A percentile compares a stretch with the other conserved stretches of the same genome.
Evolutionary conservation across 2,888 invertebrate genomes (phyloP).

Genomic region (Brachypterus glaber): DNA sequence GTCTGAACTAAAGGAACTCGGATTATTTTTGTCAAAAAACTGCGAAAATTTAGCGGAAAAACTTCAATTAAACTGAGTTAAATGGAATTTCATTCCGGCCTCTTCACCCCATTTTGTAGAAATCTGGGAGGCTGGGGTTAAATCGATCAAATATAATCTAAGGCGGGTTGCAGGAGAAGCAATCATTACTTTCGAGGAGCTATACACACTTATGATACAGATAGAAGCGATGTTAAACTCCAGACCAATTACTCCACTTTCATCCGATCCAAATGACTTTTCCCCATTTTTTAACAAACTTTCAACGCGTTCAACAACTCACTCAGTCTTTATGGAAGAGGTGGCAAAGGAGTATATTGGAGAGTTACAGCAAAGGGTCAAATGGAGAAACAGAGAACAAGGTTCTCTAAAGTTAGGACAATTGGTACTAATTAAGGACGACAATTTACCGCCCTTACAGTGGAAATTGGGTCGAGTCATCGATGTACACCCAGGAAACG

Average conservation of each 20-base stretch:
- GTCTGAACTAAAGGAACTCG: too few species aligned
- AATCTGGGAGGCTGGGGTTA: constrained; percentile 19
- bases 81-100: constrained; percentile 24
- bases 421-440: neutral
- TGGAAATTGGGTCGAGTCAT: neutral
- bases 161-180: constrained; percentile 12
- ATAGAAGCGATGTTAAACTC: constrained; percentile 7
- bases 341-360: constrained; percentile 7
- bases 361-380: constrained; percentile 4
- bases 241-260: neutral
- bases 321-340: constrained; percentile 7
- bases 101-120: constrained; percentile 21
- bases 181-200: constrained; percentile 10
- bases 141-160: constrained; percentile 11
- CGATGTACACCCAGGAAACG: neutral
- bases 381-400: constrained; percentile 5
- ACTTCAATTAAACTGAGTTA: too few species aligned
- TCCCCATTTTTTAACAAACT: constrained; percentile 2
- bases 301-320: constrained; percentile 4
- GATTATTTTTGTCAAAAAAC: too few species aligned
- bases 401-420: neutral
- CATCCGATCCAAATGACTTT: neutral
- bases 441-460: neutral
- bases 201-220: constrained; percentile 1
- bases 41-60: too few species aligned